Evolutionary conservation across 2,113 vertebrate genomes (phyloP).

Genomic region (Brienomyrus longianalis): DNA sequence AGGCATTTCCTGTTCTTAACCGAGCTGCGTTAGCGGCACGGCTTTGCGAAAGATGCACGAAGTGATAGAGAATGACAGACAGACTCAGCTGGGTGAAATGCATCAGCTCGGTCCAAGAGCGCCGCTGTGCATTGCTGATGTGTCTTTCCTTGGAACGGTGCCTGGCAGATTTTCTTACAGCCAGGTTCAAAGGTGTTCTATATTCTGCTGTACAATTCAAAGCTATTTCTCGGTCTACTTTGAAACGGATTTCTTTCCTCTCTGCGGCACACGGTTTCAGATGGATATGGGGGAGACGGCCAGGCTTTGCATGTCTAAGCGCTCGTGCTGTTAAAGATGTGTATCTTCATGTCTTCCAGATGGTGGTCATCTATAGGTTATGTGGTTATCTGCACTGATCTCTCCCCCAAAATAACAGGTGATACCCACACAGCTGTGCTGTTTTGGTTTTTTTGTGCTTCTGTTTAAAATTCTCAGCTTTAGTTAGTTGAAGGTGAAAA

Average conservation of each 20-base stretch:
- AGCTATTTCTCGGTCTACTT: conserved; percentile 2
- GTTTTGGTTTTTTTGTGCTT: background rate
- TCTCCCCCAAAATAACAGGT: background rate
- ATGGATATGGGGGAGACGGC: background rate
- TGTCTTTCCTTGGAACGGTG: background rate
- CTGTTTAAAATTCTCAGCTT: background rate
- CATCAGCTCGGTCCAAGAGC: background rate
- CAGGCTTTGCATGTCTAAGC: background rate
- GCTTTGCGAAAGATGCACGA: background rate
- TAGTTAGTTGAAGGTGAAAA: background rate
- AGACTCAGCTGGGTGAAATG: background rate
- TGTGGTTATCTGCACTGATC: background rate
- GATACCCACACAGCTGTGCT: background rate
- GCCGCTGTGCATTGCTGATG: background rate
- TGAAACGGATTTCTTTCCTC: background rate
- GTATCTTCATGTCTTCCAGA: background rate
- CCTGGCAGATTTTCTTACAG: conserved; percentile 10
- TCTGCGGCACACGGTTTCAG: background rate
- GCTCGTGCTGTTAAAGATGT: background rate
- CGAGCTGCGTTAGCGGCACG: background rate
- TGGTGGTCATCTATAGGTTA: background rate
- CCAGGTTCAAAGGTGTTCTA: conserved; percentile 30
- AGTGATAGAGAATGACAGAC: background rate
- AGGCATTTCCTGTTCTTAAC: background rate
- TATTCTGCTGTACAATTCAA: conserved; percentile 17